A percentile compares a stretch with the other conserved stretches of the same genome.
These are phyloP conservation scores for Corapipo altera DNA, from an alignment of 2,113 vertebrate species.

Conservation along the genomic window DNA sequence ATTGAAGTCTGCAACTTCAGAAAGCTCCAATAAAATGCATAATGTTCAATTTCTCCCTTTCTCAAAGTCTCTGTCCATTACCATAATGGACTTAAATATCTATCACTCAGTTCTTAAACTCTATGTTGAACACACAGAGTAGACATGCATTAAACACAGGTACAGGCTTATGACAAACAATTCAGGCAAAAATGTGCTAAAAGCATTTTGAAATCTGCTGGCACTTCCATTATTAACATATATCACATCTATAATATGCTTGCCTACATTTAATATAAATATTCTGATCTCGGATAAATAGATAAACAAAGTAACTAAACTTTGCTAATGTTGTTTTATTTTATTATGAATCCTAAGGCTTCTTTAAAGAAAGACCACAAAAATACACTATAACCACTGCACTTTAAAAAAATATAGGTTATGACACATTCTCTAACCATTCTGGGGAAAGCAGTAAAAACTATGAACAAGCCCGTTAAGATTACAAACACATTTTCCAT, in stretches of 20 bases:
- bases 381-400: conserved; percentile 1
- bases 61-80: conserved; percentile 20
- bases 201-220: not conserved
- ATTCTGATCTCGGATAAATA: conserved; percentile 20
- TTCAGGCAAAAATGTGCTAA: conserved; percentile 18
- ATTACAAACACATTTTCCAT: conserved; percentile 66
- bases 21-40: conserved; percentile 17
- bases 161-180: not conserved
- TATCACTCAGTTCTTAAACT: not conserved
- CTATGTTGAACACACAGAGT: not conserved
- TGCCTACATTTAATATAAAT: conserved; percentile 20
- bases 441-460: conserved; percentile 48
- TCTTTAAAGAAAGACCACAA: not conserved
- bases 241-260: not conserved
- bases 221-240: not conserved
- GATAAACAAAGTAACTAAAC: conserved; percentile 32
- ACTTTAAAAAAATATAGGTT: not conserved
- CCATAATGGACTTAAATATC: not conserved
- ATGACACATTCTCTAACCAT: not conserved
- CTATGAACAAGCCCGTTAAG: conserved; percentile 51
- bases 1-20: conserved; percentile 10
- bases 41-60: not conserved
- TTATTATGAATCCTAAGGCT: not conserved
- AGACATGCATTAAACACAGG: not conserved
- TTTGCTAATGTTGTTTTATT: not conserved